Percentiles rank a stretch among this genome's conserved stretches.
Evolutionary conservation across 2,888 invertebrate genomes (phyloP).

Genomic region (Hypercompe scribonia): DNA sequence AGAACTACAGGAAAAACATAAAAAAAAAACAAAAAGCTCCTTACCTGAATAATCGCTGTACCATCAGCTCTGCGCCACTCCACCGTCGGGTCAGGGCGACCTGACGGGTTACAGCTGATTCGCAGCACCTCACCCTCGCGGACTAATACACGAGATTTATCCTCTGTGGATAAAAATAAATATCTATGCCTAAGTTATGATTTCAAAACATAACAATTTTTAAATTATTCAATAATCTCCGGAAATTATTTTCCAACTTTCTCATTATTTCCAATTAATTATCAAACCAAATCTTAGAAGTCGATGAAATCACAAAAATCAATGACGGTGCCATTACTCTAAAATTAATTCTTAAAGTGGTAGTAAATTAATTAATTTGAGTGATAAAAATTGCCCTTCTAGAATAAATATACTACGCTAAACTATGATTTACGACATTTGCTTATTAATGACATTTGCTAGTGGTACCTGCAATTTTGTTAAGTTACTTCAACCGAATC

Average conservation of each 20-base stretch:
- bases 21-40: background rate
- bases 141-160: slow-evolving; percentile 89
- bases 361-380: background rate
- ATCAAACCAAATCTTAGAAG: background rate
- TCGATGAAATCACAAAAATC: background rate
- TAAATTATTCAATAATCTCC: no score
- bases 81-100: slow-evolving; percentile 91
- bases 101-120: slow-evolving; percentile 93
- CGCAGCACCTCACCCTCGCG: slow-evolving; percentile 93
- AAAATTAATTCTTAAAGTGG: no score
- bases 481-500: background rate
- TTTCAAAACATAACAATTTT: no score
- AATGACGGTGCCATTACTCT: background rate
- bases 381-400: background rate
- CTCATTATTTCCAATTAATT: no score
- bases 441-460: background rate
- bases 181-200: background rate
- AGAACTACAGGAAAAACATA: no score
- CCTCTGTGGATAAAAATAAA: slow-evolving; percentile 60
- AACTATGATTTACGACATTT: background rate
- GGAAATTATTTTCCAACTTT: no score
- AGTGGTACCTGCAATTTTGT: background rate
- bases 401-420: background rate
- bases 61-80: slow-evolving; percentile 92
- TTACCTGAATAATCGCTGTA: slow-evolving; percentile 78